These are phyloP conservation scores for Platerodrilus igneus DNA, from an alignment of 2,888 invertebrate species.

Conservation along the genomic window DNA sequence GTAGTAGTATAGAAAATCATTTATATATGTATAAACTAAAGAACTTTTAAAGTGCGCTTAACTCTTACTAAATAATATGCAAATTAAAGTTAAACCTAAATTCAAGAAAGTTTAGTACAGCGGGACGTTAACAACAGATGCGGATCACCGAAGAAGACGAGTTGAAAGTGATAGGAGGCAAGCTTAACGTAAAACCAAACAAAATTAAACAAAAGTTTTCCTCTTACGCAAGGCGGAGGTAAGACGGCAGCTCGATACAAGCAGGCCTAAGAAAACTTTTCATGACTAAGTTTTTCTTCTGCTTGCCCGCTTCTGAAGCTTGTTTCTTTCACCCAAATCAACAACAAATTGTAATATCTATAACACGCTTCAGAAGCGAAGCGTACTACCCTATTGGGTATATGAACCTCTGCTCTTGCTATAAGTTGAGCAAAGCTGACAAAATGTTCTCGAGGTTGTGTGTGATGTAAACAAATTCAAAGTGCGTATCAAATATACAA, in stretches of 20 bases:
- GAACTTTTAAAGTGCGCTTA: no score
- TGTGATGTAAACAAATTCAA: no score
- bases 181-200: slow-evolving; percentile 50
- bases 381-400: neutral
- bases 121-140: slow-evolving; percentile 41
- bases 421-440: no score
- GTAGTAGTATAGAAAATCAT: no score
- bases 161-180: slow-evolving; percentile 48
- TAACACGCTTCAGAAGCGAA: no score
- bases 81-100: no score
- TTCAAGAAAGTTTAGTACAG: no score
- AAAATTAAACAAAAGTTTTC: slow-evolving; percentile 50
- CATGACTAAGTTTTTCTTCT: slow-evolving; percentile 46
- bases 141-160: slow-evolving; percentile 37
- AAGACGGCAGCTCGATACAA: slow-evolving; percentile 39
- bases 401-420: neutral
- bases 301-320: slow-evolving; percentile 41
- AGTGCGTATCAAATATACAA: no score
- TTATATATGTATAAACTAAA: no score
- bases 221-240: slow-evolving; percentile 46
- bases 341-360: slow-evolving; percentile 48
- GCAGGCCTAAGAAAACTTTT: slow-evolving; percentile 42
- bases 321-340: slow-evolving; percentile 42
- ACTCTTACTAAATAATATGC: no score
- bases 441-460: no score